Percentiles rank a stretch among this genome's conserved stretches.
These are phyloP conservation scores for Rhagoletis pomonella DNA, from an alignment of 1,140 invertebrate species.

Conservation along the genomic window DNA sequence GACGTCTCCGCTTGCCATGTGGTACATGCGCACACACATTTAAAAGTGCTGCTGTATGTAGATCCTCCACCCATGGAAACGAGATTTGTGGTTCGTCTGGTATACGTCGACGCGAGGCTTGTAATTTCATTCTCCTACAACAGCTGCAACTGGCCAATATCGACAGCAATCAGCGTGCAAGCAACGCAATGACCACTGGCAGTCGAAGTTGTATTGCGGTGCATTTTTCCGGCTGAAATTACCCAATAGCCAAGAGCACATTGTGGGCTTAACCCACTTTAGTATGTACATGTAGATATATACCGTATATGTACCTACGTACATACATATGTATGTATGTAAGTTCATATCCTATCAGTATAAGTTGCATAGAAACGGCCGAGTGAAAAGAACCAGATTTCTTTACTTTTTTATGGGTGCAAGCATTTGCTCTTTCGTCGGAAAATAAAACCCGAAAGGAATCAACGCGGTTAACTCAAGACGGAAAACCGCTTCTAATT, in stretches of 20 bases:
- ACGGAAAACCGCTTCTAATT: constrained; percentile 27
- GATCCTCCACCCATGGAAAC: neutral
- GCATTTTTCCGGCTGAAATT: constrained; percentile 20
- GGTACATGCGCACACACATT: neutral
- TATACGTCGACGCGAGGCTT: neutral
- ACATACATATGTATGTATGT: neutral
- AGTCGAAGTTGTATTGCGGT: neutral
- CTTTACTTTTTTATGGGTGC: too few relatives aligned
- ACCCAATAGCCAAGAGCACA: constrained; percentile 8
- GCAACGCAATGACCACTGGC: neutral
- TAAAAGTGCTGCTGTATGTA: neutral
- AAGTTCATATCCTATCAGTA: neutral
- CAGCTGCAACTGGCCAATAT: constrained; percentile 5
- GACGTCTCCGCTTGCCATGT: neutral
- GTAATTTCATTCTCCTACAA: constrained; percentile 18
- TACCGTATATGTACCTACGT: neutral
- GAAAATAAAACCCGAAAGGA: neutral
- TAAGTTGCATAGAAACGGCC: neutral
- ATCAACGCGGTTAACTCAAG: constrained; percentile 35
- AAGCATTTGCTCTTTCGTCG: neutral
- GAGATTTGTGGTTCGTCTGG: neutral
- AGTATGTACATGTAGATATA: neutral
- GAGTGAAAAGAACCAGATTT: too few relatives aligned
- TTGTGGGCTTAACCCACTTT: neutral
- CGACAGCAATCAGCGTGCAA: constrained; percentile 28